Conservation (phyloP, 2,113 vertebrate species). For the Toxotes chatareus region DNA sequence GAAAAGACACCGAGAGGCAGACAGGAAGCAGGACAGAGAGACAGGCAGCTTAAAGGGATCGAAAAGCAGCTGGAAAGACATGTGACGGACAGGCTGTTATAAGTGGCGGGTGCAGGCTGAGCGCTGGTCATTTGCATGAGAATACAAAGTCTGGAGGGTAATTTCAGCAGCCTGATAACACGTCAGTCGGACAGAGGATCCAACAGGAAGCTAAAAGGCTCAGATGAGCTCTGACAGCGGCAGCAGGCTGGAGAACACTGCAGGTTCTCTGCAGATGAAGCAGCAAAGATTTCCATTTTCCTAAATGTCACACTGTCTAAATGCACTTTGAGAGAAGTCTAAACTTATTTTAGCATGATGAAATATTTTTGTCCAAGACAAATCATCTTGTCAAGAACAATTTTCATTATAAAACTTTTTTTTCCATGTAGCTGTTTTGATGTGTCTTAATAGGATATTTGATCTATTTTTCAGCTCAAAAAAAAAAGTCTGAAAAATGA, state of each 20-base stretch:
- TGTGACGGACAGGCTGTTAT: constrained; percentile 20
- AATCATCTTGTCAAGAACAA: neutral
- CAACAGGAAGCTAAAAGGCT: constrained; percentile 51
- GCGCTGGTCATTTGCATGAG: constrained; percentile 59
- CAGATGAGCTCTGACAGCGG: constrained; percentile 24
- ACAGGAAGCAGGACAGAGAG: constrained; percentile 13
- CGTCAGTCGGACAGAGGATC: constrained; percentile 43
- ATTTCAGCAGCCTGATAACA: constrained; percentile 62
- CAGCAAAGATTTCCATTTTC: neutral
- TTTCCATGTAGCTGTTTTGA: neutral
- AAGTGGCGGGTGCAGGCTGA: constrained; percentile 16
- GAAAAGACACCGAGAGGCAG: neutral
- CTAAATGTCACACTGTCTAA: constrained; percentile 1
- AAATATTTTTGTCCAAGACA: neutral
- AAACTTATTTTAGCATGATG: neutral
- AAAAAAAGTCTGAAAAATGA: neutral
- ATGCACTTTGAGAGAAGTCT: neutral
- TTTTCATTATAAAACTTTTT: neutral
- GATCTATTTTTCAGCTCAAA: neutral
- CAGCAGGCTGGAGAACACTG: constrained; percentile 21
- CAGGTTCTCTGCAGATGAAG: constrained; percentile 7
- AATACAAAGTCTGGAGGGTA: constrained; percentile 45
- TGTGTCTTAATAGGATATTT: neutral
- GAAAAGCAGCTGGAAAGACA: constrained; percentile 13
- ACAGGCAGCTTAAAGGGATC: neutral